Evolutionary conservation across 2,888 invertebrate genomes (phyloP), one percentile per base, ranked within the genome.

Genomic region (Agrotis ipsilon): DNA sequence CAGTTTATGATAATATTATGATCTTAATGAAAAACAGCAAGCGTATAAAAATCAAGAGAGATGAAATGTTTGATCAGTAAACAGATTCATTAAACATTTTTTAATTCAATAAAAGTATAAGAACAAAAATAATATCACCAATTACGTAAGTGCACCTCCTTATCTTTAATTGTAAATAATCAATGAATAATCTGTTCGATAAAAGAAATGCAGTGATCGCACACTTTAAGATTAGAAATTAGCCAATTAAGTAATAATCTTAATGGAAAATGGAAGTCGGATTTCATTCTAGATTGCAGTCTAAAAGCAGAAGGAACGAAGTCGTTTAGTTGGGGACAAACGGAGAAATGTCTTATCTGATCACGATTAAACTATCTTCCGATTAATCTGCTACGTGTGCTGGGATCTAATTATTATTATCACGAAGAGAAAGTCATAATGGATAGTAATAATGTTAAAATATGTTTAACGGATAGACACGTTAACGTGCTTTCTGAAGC

Each of bases 301-400:
- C 19, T 54, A 11, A 45, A 60, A 65, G 6, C 45, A 61, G 72
- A 72, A 72, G 16, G 39, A 39, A 39, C 24, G n/a, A 27, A 61
- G 9, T 51, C 39, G 13, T 48, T 64, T 51, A 63, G 24, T 58
- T 62, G 13, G 11, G 49, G 52, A 43, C 51, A 51, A 61, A 61
- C 51, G 57, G 57, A 61, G 51, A 71, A 69, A 63, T 77, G 46
- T 14, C 32, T 55, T 55, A 75, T 65, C 78, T 61, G 65, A 72
- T 72, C 49, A 45, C 60, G 48, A 65, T 78, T 52, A 54, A 62
- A 78, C 52, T 78, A 76, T 72, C 78, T 49, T 18, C 9, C 78
- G 11, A 72, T 75, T 72, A 58, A 78, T 58, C 65, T 58, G 48
- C 52, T 43, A 78, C 75, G 65, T 72, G 75, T 72, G 48, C 45